A percentile compares a stretch with the other conserved stretches of the same genome.
phyloP scores from a whole-genome alignment of 2,113 vertebrate genomes.

The Gymnocephalus cernua region DNA sequence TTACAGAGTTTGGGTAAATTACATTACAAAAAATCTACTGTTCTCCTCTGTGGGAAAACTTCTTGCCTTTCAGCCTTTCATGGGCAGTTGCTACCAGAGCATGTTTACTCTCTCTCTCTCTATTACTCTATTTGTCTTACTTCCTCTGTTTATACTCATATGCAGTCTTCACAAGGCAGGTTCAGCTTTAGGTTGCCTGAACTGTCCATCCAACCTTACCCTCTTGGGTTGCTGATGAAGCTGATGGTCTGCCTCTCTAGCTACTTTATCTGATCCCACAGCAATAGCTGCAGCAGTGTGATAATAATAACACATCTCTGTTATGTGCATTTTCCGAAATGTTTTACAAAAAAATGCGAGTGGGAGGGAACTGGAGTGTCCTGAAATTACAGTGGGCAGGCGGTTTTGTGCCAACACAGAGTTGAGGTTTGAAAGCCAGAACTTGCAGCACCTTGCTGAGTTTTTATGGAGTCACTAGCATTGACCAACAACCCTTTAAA shows the following conservation, averaged over 20 bases:
- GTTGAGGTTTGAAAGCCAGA: constrained; percentile 30
- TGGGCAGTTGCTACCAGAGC: neutral
- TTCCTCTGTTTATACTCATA: neutral
- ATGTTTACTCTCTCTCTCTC: neutral
- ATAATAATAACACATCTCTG: constrained; percentile 14
- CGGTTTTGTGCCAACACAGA: constrained; percentile 27
- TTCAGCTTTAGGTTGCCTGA: no score
- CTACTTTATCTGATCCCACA: neutral
- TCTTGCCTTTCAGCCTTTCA: neutral
- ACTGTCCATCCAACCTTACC: no score
- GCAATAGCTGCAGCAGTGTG: neutral
- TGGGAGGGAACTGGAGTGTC: constrained; percentile 8
- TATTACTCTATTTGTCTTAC: no score
- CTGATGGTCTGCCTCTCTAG: neutral
- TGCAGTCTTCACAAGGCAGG: neutral
- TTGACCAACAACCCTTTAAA: neutral
- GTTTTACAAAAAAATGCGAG: constrained; percentile 16
- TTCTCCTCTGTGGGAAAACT: neutral
- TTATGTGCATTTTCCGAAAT: constrained; percentile 21
- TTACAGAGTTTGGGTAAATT: neutral
- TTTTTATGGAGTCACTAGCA: constrained; percentile 1
- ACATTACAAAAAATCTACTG: neutral
- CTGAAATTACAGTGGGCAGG: constrained; percentile 12
- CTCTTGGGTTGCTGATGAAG: neutral
- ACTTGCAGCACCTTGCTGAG: constrained; percentile 10